Conservation (phyloP, 1,140 invertebrate species). For the Nasonia vitripennis region DNA sequence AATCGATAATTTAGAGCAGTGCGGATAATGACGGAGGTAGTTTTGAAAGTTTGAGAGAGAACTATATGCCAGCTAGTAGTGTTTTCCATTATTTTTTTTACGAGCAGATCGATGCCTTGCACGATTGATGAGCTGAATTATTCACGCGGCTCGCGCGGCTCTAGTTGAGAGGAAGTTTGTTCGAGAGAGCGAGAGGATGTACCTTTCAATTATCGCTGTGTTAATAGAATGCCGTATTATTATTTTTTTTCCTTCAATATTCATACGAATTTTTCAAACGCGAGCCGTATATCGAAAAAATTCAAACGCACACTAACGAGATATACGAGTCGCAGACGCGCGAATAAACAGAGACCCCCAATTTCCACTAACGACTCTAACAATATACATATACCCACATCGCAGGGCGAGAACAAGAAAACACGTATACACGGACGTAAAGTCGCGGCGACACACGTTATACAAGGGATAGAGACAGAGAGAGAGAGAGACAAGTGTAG, state of each 20-base stretch:
- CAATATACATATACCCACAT: neutral
- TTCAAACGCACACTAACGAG: no score
- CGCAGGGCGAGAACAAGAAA: neutral
- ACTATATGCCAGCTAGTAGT: no score
- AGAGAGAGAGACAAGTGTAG: neutral
- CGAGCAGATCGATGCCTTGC: neutral
- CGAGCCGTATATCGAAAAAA: no score
- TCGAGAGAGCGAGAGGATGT: neutral
- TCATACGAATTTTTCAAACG: no score
- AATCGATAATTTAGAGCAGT: neutral
- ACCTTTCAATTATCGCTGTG: no score
- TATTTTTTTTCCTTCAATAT: no score
- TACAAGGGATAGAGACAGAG: neutral
- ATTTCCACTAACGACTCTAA: neutral
- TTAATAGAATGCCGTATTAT: no score
- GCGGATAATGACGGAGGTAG: neutral
- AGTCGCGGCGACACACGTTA: neutral
- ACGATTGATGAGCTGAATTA: neutral
- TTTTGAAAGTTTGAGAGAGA: neutral
- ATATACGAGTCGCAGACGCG: no score
- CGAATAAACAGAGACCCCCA: neutral
- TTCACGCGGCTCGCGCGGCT: neutral
- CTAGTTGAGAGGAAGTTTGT: neutral
- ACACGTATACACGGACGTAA: neutral
- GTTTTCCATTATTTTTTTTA: neutral